Evolutionary conservation across 2,888 invertebrate species (phyloP).

Genomic region (Lycophotia porphyrea): DNA sequence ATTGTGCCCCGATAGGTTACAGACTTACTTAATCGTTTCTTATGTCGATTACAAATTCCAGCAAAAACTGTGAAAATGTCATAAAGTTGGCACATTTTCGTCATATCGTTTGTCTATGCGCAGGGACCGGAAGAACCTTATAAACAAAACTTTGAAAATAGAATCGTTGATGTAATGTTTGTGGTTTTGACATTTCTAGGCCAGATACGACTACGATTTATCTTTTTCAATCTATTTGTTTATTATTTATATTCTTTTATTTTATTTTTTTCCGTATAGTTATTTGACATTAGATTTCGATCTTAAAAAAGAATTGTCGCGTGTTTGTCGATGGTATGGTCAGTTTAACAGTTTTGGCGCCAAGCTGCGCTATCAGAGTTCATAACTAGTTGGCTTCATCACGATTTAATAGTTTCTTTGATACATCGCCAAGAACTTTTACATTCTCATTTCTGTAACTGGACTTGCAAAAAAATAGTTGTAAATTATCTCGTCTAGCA

Average conservation of each 20-base stretch:
- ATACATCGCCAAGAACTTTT: constrained; percentile 31
- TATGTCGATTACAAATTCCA: neutral
- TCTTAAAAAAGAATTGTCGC: neutral
- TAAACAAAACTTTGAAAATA: constrained; percentile 47
- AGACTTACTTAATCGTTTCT: neutral
- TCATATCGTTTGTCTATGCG: constrained; percentile 11
- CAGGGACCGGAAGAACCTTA: constrained; percentile 30
- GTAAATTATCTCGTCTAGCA: constrained; percentile 7
- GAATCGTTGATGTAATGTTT: constrained; percentile 31
- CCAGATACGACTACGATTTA: neutral
- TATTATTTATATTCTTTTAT: neutral
- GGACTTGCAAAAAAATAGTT: constrained; percentile 17
- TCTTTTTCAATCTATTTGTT: constrained; percentile 21
- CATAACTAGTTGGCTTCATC: neutral
- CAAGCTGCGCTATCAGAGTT: neutral
- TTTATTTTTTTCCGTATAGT: neutral
- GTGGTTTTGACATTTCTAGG: constrained; percentile 7
- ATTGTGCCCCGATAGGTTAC: neutral
- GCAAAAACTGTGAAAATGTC: constrained; percentile 9
- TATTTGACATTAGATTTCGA: neutral
- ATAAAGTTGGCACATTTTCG: constrained; percentile 31
- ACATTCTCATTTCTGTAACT: neutral
- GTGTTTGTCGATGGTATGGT: neutral
- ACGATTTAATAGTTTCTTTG: constrained; percentile 10
- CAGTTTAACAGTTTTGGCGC: neutral